Conservation (phyloP, 1,140 invertebrate genomes). For the Onthophagus taurus region DNA sequence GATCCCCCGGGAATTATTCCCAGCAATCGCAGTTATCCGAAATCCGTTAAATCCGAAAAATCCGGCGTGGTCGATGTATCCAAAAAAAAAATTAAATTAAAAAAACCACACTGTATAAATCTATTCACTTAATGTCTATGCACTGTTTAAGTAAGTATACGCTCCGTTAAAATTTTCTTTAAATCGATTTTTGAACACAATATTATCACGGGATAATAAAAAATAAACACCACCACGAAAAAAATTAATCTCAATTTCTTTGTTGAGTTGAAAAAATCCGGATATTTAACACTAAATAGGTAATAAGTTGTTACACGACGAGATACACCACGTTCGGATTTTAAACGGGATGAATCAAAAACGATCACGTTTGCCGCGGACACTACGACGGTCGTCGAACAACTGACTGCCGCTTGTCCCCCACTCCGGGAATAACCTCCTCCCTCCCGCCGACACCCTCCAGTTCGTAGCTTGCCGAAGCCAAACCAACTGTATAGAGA, state of each 20-base stretch:
- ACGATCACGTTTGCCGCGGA: too few relatives aligned
- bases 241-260: neutral
- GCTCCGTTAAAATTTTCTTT: too few relatives aligned
- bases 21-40: neutral
- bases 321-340: neutral
- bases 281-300: too few relatives aligned
- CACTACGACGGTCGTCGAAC: slow-evolving; percentile 23
- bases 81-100: too few relatives aligned
- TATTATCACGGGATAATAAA: too few relatives aligned
- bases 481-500: too few relatives aligned
- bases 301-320: neutral
- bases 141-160: too few relatives aligned
- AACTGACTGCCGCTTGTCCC: slow-evolving; percentile 25
- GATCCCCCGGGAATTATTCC: neutral
- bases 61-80: neutral
- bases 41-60: neutral
- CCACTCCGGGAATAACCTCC: slow-evolving; percentile 12
- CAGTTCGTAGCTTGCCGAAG: neutral
- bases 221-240: neutral
- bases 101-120: neutral
- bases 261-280: neutral
- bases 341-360: neutral
- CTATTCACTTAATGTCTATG: neutral
- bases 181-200: too few relatives aligned
- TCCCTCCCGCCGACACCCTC: slow-evolving; percentile 15